Evolutionary conservation across 2,797 vertebrate species (phyloP).

Genomic region (Saxicola maurus): DNA sequence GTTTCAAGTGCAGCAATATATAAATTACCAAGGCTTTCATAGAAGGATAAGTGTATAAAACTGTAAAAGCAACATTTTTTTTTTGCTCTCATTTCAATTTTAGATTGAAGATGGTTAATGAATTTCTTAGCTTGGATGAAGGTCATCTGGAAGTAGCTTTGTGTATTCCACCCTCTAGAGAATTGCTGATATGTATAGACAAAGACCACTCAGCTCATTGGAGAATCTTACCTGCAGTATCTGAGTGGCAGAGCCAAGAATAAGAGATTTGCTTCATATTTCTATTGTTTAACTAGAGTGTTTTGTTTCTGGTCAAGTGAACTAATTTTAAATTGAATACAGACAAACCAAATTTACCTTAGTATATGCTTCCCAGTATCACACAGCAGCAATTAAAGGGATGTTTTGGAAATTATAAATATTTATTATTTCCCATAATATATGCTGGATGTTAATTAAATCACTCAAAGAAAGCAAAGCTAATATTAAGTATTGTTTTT

Average conservation of each 20-base stretch:
- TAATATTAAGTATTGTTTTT: neutral
- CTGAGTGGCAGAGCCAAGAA: neutral
- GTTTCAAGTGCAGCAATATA: neutral
- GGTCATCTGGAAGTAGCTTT: neutral
- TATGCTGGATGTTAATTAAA: neutral
- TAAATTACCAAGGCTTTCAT: neutral
- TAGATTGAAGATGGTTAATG: neutral
- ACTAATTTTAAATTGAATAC: neutral
- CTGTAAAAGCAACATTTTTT: neutral
- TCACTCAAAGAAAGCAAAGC: neutral
- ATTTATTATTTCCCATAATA: neutral
- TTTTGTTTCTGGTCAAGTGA: neutral
- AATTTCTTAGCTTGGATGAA: conserved; percentile 2
- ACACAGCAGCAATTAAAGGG: neutral
- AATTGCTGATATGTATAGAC: neutral
- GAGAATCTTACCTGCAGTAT: neutral
- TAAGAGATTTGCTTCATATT: neutral
- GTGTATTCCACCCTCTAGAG: neutral
- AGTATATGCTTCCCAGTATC: neutral
- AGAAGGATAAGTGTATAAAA: neutral
- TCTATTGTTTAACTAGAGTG: neutral
- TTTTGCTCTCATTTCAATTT: neutral
- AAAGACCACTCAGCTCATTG: neutral
- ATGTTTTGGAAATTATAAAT: neutral
- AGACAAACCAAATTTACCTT: neutral